Evolutionary conservation across 1,140 invertebrate species (phyloP).

Genomic region (Manduca sexta): DNA sequence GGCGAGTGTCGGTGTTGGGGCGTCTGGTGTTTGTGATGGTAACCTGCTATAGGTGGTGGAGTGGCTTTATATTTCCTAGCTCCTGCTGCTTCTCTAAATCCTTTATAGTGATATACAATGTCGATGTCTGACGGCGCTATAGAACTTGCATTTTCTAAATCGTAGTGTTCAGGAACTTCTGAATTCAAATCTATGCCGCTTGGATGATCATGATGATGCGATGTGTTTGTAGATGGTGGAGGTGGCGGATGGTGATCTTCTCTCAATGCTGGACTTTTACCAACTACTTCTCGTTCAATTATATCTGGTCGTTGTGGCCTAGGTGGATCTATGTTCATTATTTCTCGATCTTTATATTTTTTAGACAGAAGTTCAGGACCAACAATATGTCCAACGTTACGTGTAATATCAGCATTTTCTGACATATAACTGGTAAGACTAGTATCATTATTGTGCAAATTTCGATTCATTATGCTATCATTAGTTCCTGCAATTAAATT

Average conservation of each 20-base stretch:
- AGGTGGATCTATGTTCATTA: conserved; percentile 77
- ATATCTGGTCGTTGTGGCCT: conserved; percentile 91
- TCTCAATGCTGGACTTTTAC: conserved; percentile 83
- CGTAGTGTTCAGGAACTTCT: conserved; percentile 95
- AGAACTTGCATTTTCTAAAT: conserved; percentile 96
- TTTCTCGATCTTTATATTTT: conserved; percentile 90
- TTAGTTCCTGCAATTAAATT: conserved; percentile 73
- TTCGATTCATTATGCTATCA: conserved; percentile 75
- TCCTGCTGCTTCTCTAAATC: conserved; percentile 86
- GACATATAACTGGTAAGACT: conserved; percentile 76
- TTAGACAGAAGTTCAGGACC: conserved; percentile 89
- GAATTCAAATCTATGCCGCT: conserved; percentile 80
- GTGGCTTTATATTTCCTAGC: conserved; percentile 90
- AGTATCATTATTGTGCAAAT: conserved; percentile 73
- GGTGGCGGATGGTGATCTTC: conserved; percentile 85
- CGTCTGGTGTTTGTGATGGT: conserved; percentile 85
- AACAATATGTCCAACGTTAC: conserved; percentile 81
- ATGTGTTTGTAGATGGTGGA: conserved; percentile 77
- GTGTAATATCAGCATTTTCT: conserved; percentile 79
- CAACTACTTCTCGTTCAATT: conserved; percentile 90
- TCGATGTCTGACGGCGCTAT: conserved; percentile 98
- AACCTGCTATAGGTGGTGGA: conserved; percentile 80
- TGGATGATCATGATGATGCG: conserved; percentile 79
- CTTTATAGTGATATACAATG: conserved; percentile 97
- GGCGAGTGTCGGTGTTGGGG: conserved; percentile 83